phyloP scores from a whole-genome alignment of 2,797 vertebrate species.

The Enteromius anoplus region DNA sequence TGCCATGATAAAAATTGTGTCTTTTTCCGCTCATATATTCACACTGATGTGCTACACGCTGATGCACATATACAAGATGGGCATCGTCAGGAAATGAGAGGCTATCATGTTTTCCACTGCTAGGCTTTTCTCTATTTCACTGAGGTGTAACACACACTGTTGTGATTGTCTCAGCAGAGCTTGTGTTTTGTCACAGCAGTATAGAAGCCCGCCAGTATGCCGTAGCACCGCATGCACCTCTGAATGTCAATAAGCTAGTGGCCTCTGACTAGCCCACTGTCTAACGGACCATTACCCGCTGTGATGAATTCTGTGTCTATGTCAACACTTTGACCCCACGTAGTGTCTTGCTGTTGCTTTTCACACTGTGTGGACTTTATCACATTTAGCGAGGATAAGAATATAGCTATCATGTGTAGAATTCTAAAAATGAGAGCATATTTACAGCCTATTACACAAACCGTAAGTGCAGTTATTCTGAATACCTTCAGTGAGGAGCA shows the following conservation, averaged over 20 bases:
- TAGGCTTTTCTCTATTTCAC: conserved; percentile 31
- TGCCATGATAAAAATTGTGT: conserved; percentile 19
- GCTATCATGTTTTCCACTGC: conserved; percentile 38
- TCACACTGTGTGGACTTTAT: conserved; percentile 42
- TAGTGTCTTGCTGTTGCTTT: conserved; percentile 20
- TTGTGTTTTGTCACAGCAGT: conserved; percentile 47
- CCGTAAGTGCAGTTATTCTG: background rate
- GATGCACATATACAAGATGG: conserved; percentile 24
- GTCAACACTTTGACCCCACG: conserved; percentile 52
- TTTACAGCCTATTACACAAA: background rate
- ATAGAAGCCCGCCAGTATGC: conserved; percentile 35
- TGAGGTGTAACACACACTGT: conserved; percentile 41
- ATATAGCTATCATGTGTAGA: conserved; percentile 8
- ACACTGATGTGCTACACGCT: conserved; percentile 13
- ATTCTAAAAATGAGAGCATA: background rate
- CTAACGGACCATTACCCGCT: conserved; percentile 54
- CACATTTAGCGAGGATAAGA: conserved; percentile 11
- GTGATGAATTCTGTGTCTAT: conserved; percentile 48
- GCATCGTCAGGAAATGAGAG: conserved; percentile 51
- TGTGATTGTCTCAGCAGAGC: conserved; percentile 42
- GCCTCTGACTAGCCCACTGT: conserved; percentile 49
- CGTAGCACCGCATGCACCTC: background rate
- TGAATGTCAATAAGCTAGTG: conserved; percentile 55
- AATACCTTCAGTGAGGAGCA: background rate
- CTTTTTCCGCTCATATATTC: conserved; percentile 17